Conservation (phyloP, 2,797 vertebrate genomes). For the Rhinatrema bivittatum region DNA sequence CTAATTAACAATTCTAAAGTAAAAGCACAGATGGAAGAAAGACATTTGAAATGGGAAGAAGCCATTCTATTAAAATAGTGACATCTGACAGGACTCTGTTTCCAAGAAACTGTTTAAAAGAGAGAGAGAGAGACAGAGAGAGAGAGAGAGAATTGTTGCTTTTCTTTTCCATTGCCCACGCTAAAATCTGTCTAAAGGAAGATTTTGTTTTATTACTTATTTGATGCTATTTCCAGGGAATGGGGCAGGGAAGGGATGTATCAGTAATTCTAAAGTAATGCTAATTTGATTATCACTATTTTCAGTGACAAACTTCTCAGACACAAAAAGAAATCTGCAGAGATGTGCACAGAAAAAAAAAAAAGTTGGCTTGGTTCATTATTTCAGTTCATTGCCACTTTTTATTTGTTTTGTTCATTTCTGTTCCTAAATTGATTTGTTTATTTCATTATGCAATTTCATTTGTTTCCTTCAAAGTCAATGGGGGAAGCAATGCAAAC, state of each 20-base stretch:
- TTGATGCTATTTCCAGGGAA: slow-evolving; percentile 13
- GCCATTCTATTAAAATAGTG: no score
- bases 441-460: no score
- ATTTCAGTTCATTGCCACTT: no score
- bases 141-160: slow-evolving; percentile 34
- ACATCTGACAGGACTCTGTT: slow-evolving; percentile 31
- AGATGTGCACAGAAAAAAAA: no score
- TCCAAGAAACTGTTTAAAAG: slow-evolving; percentile 13
- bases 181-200: slow-evolving; percentile 24
- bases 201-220: slow-evolving; percentile 12
- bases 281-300: slow-evolving; percentile 38
- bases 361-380: no score
- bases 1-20: slow-evolving; percentile 48
- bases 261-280: slow-evolving; percentile 9
- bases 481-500: no score
- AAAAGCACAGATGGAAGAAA: slow-evolving; percentile 42
- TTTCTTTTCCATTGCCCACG: slow-evolving; percentile 26
- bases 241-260: slow-evolving; percentile 8
- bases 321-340: no score
- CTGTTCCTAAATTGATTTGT: no score
- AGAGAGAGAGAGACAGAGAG: slow-evolving; percentile 17
- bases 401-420: no score
- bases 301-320: no score
- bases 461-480: no score
- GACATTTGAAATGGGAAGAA: slow-evolving; percentile 32